Conservation (phyloP, 2,888 invertebrate species). For the Julus scandinavius region DNA sequence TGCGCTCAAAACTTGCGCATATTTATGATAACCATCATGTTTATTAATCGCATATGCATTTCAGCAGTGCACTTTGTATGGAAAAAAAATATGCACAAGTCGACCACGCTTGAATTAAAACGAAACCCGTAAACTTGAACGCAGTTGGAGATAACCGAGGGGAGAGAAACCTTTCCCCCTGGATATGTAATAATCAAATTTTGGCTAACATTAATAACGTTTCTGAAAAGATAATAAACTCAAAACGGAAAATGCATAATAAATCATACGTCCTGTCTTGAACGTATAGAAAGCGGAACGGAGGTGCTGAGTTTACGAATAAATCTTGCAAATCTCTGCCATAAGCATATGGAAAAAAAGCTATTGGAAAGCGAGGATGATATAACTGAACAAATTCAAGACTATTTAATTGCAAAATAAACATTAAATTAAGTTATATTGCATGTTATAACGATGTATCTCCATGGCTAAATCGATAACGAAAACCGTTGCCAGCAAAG, state of each 20-base stretch:
- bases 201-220: conserved; percentile 22
- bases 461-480: neutral
- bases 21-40: conserved; percentile 39
- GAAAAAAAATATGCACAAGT: neutral
- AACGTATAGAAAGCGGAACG: neutral
- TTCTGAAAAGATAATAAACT: conserved; percentile 27
- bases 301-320: neutral
- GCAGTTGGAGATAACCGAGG: neutral
- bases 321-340: conserved; percentile 19
- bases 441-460: neutral
- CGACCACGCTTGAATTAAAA: neutral
- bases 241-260: conserved; percentile 1
- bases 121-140: neutral
- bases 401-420: conserved; percentile 8
- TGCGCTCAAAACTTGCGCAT: neutral
- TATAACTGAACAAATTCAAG: neutral
- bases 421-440: conserved; percentile 35
- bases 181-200: conserved; percentile 42
- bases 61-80: neutral
- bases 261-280: conserved; percentile 26
- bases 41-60: conserved; percentile 16
- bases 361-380: neutral
- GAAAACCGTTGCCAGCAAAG: neutral
- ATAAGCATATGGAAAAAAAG: conserved; percentile 8
- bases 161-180: neutral